A percentile compares a stretch with the other conserved stretches of the same genome.
phyloP scores from a whole-genome alignment of 2,888 invertebrate species.

The Phalangium opilio region DNA sequence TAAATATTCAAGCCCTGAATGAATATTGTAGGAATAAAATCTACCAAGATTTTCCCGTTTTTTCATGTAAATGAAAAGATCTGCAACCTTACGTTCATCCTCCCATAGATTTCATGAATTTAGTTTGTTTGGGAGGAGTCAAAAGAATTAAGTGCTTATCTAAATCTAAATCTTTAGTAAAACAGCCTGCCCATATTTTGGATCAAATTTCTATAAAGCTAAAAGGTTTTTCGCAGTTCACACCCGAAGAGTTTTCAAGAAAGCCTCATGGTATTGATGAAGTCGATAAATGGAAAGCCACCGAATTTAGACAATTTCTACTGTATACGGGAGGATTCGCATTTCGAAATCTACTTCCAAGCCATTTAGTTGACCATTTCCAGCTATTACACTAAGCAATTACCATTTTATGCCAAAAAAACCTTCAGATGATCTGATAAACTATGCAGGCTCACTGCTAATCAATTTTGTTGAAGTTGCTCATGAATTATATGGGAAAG shows the following conservation, averaged over 20 bases:
- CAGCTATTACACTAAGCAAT: too few relatives aligned
- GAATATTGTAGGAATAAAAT: too few relatives aligned
- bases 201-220: not conserved
- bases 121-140: constrained; percentile 24
- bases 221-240: not conserved
- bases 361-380: too few relatives aligned
- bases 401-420: too few relatives aligned
- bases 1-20: too few relatives aligned
- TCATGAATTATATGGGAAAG: not conserved
- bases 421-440: too few relatives aligned
- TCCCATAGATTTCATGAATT: constrained; percentile 29
- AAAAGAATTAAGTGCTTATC: constrained; percentile 10
- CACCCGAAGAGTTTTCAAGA: not conserved
- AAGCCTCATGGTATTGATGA: not conserved
- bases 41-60: too few relatives aligned
- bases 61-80: too few relatives aligned
- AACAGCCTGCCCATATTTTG: too few relatives aligned
- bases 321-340: not conserved
- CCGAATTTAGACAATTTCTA: constrained; percentile 1
- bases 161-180: too few relatives aligned
- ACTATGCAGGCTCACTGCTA: too few relatives aligned
- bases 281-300: constrained; percentile 1
- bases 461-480: not conserved
- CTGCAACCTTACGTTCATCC: too few relatives aligned
- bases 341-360: not conserved